These are phyloP conservation scores for Globodera rostochiensis DNA, from an alignment of 1,140 invertebrate genomes.

Conservation along the genomic window DNA sequence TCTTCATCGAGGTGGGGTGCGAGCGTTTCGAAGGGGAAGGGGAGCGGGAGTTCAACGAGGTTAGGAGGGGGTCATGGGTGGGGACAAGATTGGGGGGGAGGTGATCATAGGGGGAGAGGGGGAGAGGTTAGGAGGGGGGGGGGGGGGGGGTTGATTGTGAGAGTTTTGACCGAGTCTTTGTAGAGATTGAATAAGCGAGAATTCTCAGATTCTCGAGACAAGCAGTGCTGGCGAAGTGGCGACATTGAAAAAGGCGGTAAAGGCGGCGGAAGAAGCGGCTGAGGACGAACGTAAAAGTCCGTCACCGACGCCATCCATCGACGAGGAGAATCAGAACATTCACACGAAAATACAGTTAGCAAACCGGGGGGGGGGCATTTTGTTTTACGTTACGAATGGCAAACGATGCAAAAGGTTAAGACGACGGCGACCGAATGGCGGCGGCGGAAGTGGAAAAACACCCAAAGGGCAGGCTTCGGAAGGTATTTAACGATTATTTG, in stretches of 20 bases:
- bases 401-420: not conserved
- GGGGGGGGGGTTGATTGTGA: not conserved
- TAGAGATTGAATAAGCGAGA: not conserved
- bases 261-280: not conserved
- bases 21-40: too few species aligned
- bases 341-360: constrained; percentile 11
- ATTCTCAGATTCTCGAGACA: not conserved
- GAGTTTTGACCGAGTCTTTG: too few species aligned
- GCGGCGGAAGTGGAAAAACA: not conserved
- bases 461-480: not conserved
- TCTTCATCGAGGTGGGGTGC: too few species aligned
- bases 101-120: not conserved
- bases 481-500: not conserved
- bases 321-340: not conserved
- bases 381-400: not conserved
- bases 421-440: not conserved
- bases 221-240: not conserved
- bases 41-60: too few species aligned
- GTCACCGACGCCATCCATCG: constrained; percentile 5
- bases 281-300: not conserved
- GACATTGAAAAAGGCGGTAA: constrained; percentile 4
- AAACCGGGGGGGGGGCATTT: not conserved
- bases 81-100: too few species aligned
- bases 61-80: too few species aligned
- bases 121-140: too few species aligned